A percentile compares a stretch with the other conserved stretches of the same genome.
Conservation (phyloP, 2,888 invertebrate species). For the Dasypolia templi region DNA sequence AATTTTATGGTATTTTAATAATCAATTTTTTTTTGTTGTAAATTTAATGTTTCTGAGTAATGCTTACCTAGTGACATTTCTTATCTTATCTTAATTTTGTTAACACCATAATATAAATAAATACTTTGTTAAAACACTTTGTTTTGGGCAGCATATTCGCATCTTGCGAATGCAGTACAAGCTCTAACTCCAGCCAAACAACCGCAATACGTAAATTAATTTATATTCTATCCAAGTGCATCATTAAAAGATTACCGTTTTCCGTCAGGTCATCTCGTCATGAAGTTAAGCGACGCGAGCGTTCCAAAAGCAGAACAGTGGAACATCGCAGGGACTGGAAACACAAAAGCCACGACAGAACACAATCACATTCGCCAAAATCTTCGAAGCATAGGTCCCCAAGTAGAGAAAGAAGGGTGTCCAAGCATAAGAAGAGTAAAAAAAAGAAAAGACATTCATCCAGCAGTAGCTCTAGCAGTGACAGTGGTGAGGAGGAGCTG, state of each 20-base stretch:
- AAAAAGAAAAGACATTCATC: constrained; percentile 76
- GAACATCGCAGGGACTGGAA: constrained; percentile 71
- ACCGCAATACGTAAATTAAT: too few relatives aligned
- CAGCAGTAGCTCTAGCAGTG: constrained; percentile 82
- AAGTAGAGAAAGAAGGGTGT: constrained; percentile 73
- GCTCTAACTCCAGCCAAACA: too few relatives aligned
- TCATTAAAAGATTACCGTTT: not conserved
- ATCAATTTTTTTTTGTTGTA: too few relatives aligned
- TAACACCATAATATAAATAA: too few relatives aligned
- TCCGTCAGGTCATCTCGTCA: constrained; percentile 80
- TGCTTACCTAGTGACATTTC: too few relatives aligned
- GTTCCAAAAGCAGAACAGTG: constrained; percentile 72
- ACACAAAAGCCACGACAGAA: constrained; percentile 68
- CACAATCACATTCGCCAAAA: constrained; percentile 64
- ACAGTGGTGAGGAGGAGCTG: constrained; percentile 89
- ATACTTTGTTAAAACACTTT: too few relatives aligned
- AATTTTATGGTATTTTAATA: too few relatives aligned
- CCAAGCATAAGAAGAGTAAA: constrained; percentile 79
- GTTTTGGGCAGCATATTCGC: too few relatives aligned
- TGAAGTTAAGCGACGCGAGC: constrained; percentile 72
- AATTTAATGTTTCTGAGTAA: too few relatives aligned
- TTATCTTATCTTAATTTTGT: too few relatives aligned
- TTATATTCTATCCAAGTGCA: too few relatives aligned
- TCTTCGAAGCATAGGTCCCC: constrained; percentile 72
- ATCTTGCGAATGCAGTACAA: too few relatives aligned